phyloP scores from a whole-genome alignment of 2,888 invertebrate genomes.

The Dasypolia templi region DNA sequence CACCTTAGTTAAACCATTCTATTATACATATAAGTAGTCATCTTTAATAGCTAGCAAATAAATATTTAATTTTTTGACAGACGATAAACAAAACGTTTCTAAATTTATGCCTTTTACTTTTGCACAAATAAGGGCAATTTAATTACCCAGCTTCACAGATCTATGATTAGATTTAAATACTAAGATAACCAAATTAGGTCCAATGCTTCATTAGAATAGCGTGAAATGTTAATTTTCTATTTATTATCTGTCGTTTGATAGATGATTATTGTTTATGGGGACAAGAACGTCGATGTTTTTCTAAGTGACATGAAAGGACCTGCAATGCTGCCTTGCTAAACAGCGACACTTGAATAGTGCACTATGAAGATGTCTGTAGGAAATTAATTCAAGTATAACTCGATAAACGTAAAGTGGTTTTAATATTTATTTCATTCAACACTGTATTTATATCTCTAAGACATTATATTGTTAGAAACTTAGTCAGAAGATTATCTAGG shows the following conservation, averaged over 20 bases:
- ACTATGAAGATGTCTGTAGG: constrained; percentile 45
- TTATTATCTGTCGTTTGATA: constrained; percentile 35
- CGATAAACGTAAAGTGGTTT: constrained; percentile 49
- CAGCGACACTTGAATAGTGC: constrained; percentile 20
- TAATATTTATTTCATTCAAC: constrained; percentile 35
- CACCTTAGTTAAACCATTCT: neutral
- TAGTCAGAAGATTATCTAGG: constrained; percentile 52
- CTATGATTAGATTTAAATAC: constrained; percentile 31
- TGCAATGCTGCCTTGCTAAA: constrained; percentile 43
- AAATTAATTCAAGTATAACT: constrained; percentile 53
- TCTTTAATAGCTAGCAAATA: neutral
- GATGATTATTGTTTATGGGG: constrained; percentile 29
- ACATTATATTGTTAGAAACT: constrained; percentile 16
- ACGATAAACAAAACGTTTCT: constrained; percentile 18
- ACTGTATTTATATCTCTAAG: constrained; percentile 15
- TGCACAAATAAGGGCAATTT: constrained; percentile 40
- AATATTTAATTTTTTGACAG: neutral
- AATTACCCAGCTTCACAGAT: constrained; percentile 43
- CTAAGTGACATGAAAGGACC: constrained; percentile 28
- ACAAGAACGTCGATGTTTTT: constrained; percentile 41
- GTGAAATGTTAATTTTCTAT: constrained; percentile 47
- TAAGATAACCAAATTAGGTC: constrained; percentile 52
- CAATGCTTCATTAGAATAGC: constrained; percentile 39
- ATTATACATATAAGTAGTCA: too few relatives aligned
- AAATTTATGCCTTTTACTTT: constrained; percentile 18